Percentiles rank a stretch among this genome's conserved stretches.
Conservation (phyloP, 2,113 vertebrate species). For the Percina caprodes region DNA sequence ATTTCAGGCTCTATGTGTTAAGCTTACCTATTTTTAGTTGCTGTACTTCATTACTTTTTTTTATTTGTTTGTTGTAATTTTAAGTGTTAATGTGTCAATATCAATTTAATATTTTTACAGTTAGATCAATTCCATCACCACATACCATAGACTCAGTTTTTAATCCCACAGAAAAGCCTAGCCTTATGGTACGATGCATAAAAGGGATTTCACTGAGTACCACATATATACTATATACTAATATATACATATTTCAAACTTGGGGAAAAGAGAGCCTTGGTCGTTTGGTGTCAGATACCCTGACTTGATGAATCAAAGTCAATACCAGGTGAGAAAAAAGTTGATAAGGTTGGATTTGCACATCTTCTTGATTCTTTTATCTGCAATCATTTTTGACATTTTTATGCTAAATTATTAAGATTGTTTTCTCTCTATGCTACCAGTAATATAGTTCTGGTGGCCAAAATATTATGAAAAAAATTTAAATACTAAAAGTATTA, state of each 20-base stretch:
- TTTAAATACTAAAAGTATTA: too few relatives aligned
- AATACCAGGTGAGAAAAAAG: too few relatives aligned
- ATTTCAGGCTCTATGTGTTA: neutral
- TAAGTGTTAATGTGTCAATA: neutral
- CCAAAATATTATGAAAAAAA: neutral
- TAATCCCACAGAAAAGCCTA: neutral
- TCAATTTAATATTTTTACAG: neutral
- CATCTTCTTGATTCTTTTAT: too few relatives aligned
- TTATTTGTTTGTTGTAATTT: neutral
- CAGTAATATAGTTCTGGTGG: neutral
- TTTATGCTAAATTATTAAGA: too few relatives aligned
- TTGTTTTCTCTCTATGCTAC: neutral
- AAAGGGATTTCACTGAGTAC: neutral
- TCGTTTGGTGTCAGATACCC: neutral
- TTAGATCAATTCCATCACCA: too few relatives aligned
- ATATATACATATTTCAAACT: neutral
- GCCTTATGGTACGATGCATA: neutral
- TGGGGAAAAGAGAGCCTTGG: neutral
- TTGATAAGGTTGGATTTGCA: too few relatives aligned
- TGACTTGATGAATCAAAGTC: too few relatives aligned
- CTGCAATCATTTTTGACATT: too few relatives aligned
- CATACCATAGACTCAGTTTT: too few relatives aligned
- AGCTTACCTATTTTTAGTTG: too few relatives aligned
- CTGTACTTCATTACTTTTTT: neutral
- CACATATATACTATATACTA: neutral